Percentiles rank a stretch among this genome's conserved stretches.
phyloP scores from a whole-genome alignment of 2,113 vertebrate genomes.

The Echinops telfairi region DNA sequence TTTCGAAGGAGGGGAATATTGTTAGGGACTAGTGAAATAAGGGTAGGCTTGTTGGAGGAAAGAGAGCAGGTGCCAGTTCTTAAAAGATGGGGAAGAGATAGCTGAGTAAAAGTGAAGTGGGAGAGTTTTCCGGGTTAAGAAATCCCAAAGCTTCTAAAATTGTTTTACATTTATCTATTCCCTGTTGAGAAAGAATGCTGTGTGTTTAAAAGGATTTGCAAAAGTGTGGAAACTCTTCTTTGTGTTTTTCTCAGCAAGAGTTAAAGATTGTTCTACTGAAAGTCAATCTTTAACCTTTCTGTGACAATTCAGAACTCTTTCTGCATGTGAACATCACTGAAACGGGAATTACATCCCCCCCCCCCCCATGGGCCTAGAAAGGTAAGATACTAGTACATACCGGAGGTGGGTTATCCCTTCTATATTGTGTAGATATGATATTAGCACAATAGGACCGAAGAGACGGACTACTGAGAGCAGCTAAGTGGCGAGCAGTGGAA shows the following conservation, averaged over 20 bases:
- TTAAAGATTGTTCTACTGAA: conserved; percentile 54
- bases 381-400: conserved; percentile 59
- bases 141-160: conserved; percentile 16
- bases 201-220: conserved; percentile 41
- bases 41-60: not conserved
- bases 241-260: conserved; percentile 59
- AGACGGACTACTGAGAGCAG: conserved; percentile 63
- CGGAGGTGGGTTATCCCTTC: conserved; percentile 56
- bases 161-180: not conserved
- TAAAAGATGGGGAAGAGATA: not conserved
- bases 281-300: conserved; percentile 34
- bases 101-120: not conserved
- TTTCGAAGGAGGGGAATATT: not conserved
- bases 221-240: conserved; percentile 18
- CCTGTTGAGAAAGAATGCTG: conserved; percentile 45
- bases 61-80: conserved; percentile 1
- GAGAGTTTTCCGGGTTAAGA: not conserved
- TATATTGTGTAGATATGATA: conserved; percentile 65
- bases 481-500: conserved; percentile 40
- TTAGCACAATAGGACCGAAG: conserved; percentile 64
- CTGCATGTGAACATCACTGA: conserved; percentile 68
- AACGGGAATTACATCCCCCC: conserved; percentile 34
- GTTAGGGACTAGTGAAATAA: not conserved
- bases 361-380: conserved; percentile 43
- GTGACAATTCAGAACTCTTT: conserved; percentile 62